Evolutionary conservation across 2,888 invertebrate genomes (phyloP).

Genomic region (Dexiosoma caninum): DNA sequence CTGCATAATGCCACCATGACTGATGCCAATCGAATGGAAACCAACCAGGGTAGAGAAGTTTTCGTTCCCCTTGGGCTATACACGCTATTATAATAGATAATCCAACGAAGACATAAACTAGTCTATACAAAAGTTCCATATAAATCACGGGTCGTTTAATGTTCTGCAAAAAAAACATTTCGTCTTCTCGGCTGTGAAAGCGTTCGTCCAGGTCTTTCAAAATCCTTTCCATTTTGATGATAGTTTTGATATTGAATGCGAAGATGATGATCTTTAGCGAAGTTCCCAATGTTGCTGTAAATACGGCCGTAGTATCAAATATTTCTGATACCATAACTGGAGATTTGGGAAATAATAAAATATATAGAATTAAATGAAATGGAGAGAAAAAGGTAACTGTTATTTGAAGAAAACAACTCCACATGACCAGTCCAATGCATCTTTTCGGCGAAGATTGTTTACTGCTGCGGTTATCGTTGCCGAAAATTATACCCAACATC

Average conservation of each 20-base stretch:
- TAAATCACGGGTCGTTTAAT: background rate
- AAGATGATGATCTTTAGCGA: constrained; percentile 10
- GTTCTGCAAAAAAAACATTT: background rate
- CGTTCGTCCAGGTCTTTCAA: constrained; percentile 16
- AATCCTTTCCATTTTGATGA: constrained; percentile 9
- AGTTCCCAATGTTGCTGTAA: constrained; percentile 1
- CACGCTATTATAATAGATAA: background rate
- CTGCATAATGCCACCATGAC: background rate
- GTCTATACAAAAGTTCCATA: background rate
- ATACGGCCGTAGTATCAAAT: constrained; percentile 22
- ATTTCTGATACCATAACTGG: too few relatives aligned
- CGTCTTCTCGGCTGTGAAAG: background rate
- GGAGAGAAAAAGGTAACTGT: constrained; percentile 4
- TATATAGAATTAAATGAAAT: constrained; percentile 15
- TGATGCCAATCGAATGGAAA: constrained; percentile 38
- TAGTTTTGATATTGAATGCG: background rate
- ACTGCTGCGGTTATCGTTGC: background rate
- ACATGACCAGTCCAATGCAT: background rate
- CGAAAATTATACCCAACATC: background rate
- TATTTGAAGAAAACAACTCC: constrained; percentile 6
- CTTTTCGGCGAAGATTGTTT: too few relatives aligned
- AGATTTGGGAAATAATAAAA: too few relatives aligned
- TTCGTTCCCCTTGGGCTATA: constrained; percentile 1
- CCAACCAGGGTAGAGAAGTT: constrained; percentile 40
- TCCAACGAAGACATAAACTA: background rate